Percentiles rank a stretch among this genome's conserved stretches.
These are phyloP conservation scores for Cephalotes varians DNA, from an alignment of 2,888 invertebrate species.

Conservation along the genomic window DNA sequence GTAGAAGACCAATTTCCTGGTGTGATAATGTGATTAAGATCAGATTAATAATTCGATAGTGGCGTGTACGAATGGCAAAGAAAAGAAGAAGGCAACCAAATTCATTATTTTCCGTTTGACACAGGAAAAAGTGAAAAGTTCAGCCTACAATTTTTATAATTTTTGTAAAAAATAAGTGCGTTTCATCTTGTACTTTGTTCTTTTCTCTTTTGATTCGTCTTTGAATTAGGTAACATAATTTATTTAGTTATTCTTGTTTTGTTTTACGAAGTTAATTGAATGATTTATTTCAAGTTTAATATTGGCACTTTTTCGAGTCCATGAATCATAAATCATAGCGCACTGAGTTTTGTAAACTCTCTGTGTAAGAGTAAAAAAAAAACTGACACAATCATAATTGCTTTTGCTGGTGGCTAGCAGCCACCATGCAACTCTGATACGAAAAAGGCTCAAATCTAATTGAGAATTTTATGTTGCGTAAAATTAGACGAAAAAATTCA, in stretches of 20 bases:
- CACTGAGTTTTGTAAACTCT: constrained; percentile 25
- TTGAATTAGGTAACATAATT: not conserved
- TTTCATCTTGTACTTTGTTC: not conserved
- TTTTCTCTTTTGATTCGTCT: not conserved
- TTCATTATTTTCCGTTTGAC: not conserved
- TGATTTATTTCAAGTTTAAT: constrained; percentile 36
- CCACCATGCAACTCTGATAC: not conserved
- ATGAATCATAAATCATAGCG: constrained; percentile 54
- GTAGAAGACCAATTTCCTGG: constrained; percentile 2
- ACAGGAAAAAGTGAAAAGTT: not conserved
- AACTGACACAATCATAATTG: not conserved
- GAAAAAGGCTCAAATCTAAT: constrained; percentile 58
- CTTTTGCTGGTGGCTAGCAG: constrained; percentile 44
- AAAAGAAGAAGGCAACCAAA: not conserved
- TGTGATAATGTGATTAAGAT: constrained; percentile 35
- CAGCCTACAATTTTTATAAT: not conserved
- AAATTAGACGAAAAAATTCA: constrained; percentile 25
- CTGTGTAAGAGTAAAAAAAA: not conserved
- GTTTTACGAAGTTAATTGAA: not conserved
- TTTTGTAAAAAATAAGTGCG: not conserved
- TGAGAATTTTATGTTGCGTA: constrained; percentile 28
- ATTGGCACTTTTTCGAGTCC: not conserved
- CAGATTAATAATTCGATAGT: constrained; percentile 28
- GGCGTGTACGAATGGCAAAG: not conserved
- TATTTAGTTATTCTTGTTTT: not conserved